These are phyloP conservation scores for Mythimna albipuncta DNA, from an alignment of 2,888 invertebrate genomes.

Conservation along the genomic window DNA sequence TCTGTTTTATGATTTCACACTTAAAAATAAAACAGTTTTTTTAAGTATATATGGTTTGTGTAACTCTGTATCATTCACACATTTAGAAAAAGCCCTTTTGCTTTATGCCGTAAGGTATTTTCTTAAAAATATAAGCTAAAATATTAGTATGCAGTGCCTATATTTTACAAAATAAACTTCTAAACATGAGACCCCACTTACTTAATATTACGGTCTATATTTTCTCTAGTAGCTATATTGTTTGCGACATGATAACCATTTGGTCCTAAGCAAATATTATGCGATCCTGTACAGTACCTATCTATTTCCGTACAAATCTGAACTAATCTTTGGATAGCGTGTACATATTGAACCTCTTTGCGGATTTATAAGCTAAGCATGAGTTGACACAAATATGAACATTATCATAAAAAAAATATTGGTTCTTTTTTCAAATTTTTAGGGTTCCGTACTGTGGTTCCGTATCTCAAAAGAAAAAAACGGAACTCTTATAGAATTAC, in stretches of 20 bases:
- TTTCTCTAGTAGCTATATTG: conserved; percentile 1
- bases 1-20: too few relatives aligned
- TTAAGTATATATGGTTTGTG: too few relatives aligned
- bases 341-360: background rate
- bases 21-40: too few relatives aligned
- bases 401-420: background rate
- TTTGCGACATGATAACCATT: conserved; percentile 27
- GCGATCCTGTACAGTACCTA: background rate
- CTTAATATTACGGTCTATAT: background rate
- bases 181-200: conserved; percentile 15
- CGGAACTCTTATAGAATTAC: too few relatives aligned
- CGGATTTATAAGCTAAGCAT: conserved; percentile 15
- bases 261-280: conserved; percentile 43
- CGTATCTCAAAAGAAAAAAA: too few relatives aligned
- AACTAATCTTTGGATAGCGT: conserved; percentile 12
- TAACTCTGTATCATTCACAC: background rate
- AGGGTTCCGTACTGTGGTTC: too few relatives aligned
- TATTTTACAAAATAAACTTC: conserved; percentile 20
- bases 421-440: background rate
- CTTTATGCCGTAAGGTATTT: background rate
- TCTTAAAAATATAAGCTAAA: background rate
- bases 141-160: background rate
- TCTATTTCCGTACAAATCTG: conserved; percentile 16
- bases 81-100: background rate
- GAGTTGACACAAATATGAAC: conserved; percentile 12